Conservation (phyloP, 2,113 vertebrate genomes). For the Actinemys pallida region DNA sequence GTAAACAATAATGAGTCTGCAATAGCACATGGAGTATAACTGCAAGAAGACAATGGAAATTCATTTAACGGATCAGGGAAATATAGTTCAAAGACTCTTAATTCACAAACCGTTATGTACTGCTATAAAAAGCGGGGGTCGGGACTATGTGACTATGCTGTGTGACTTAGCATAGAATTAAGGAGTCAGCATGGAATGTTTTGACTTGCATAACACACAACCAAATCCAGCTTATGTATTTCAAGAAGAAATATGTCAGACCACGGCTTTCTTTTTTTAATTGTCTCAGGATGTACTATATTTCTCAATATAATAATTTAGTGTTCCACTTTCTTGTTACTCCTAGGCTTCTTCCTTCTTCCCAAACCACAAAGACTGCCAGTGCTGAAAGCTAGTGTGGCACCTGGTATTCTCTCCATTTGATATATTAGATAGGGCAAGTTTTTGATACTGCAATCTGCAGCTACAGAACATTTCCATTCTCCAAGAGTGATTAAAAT, state of each 20-base stretch:
- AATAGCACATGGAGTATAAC: neutral
- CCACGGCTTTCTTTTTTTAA: neutral
- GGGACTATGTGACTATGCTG: neutral
- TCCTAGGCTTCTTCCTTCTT: neutral
- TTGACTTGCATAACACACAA: conserved; percentile 15
- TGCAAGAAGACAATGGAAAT: conserved; percentile 15
- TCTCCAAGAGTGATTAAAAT: neutral
- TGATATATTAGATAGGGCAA: neutral
- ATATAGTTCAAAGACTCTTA: conserved; percentile 31
- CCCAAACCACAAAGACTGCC: neutral
- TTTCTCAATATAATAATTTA: neutral
- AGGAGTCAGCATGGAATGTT: conserved; percentile 35
- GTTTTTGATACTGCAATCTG: neutral
- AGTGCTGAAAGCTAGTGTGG: conserved; percentile 5
- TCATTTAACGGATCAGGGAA: conserved; percentile 38
- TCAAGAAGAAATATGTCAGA: neutral
- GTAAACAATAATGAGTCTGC: conserved; percentile 16
- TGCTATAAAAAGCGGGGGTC: conserved; percentile 26
- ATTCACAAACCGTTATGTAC: conserved; percentile 45
- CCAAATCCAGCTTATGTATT: neutral
- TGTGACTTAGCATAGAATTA: neutral
- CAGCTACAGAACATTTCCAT: neutral
- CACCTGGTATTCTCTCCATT: neutral
- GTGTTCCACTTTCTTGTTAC: neutral
- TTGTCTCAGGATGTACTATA: neutral